These are phyloP conservation scores for Seriola quinqueradiata DNA, from an alignment of 2,113 vertebrate genomes.

Conservation along the genomic window DNA sequence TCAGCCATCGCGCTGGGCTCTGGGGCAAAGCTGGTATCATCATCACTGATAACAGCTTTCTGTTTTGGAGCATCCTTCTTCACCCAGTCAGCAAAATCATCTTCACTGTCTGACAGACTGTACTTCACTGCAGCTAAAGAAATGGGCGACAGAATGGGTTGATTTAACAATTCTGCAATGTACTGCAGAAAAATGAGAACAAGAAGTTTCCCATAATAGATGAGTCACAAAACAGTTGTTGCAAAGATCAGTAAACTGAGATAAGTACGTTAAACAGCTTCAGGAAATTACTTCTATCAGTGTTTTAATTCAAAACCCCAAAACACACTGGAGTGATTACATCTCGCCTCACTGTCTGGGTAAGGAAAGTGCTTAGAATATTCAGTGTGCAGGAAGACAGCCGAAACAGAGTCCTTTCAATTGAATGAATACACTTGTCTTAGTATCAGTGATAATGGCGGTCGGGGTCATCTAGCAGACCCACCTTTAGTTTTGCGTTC, in stretches of 20 bases:
- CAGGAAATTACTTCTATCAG: slow-evolving; percentile 25
- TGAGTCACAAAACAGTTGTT: not conserved
- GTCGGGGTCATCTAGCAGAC: not conserved
- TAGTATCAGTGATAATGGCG: not conserved
- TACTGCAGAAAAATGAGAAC: not conserved
- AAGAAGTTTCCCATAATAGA: not conserved
- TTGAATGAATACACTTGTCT: not conserved
- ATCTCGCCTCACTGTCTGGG: not conserved
- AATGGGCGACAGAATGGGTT: not conserved
- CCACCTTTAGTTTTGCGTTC: slow-evolving; percentile 82
- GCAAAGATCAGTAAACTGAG: not conserved
- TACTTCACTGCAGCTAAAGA: slow-evolving; percentile 72
- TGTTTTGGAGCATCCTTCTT: slow-evolving; percentile 60
- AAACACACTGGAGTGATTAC: slow-evolving; percentile 15
- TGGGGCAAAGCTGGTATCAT: slow-evolving; percentile 58
- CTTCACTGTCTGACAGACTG: slow-evolving; percentile 80
- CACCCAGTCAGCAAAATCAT: slow-evolving; percentile 68
- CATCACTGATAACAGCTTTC: slow-evolving; percentile 40
- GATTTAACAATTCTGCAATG: not conserved
- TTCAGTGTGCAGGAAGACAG: not conserved
- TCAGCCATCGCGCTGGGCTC: slow-evolving; percentile 18
- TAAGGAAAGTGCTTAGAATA: not conserved
- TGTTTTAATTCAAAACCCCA: not conserved
- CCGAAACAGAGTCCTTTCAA: not conserved
- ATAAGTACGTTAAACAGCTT: slow-evolving; percentile 6